Conservation (phyloP, 2,797 vertebrate genomes). For the Spheniscus humboldti region DNA sequence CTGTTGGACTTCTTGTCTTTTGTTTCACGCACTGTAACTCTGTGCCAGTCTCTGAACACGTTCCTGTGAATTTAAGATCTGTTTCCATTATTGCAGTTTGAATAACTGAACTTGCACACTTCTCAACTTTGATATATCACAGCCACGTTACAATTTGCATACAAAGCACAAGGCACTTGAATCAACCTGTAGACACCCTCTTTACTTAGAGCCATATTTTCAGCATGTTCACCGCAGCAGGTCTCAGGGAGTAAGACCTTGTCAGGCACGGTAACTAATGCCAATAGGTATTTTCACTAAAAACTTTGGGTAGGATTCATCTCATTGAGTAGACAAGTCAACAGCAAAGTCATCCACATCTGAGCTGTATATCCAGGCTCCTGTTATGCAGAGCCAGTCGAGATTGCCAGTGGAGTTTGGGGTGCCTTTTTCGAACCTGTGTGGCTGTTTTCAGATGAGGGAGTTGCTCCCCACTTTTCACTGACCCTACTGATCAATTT, state of each 20-base stretch:
- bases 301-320: neutral
- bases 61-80: neutral
- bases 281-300: neutral
- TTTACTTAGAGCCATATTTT: neutral
- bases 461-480: neutral
- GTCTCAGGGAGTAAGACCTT: neutral
- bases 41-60: neutral
- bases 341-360: neutral
- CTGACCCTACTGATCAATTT: neutral
- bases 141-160: neutral
- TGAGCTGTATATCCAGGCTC: neutral
- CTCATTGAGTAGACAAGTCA: neutral
- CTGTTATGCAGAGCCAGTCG: neutral
- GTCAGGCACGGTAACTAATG: neutral
- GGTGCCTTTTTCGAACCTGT: neutral
- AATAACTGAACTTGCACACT: neutral
- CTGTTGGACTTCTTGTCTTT: neutral
- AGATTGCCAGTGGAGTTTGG: neutral
- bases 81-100: neutral
- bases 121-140: neutral
- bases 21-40: rapidly evolving
- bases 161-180: neutral
- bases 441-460: neutral
- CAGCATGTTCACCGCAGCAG: neutral
- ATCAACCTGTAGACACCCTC: neutral